phyloP scores from a whole-genome alignment of 2,888 invertebrate species.

The Stenolophus ochropezus region DNA sequence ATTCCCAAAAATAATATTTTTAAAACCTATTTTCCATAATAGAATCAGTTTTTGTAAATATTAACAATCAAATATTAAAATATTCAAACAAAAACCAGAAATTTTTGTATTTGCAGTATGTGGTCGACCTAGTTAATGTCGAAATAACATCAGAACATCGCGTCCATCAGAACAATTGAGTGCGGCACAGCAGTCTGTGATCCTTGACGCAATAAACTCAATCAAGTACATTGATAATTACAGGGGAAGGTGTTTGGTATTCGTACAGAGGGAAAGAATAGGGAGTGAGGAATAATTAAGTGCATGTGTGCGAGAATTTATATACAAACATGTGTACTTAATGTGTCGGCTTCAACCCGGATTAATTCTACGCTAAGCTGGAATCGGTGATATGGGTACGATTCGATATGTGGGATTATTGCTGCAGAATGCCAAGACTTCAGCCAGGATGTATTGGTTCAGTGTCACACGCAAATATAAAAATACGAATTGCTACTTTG shows the following conservation, averaged over 20 bases:
- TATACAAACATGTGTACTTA: slow-evolving; percentile 48
- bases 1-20: too few species aligned
- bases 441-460: too few species aligned
- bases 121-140: neutral
- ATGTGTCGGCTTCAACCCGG: slow-evolving; percentile 23
- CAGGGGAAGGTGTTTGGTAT: slow-evolving; percentile 5
- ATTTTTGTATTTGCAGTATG: too few species aligned
- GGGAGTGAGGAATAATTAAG: slow-evolving; percentile 33
- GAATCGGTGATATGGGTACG: slow-evolving; percentile 8
- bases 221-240: slow-evolving; percentile 29
- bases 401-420: neutral
- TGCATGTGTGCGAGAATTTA: slow-evolving; percentile 48
- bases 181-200: slow-evolving; percentile 14
- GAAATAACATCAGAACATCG: neutral
- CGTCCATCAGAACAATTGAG: neutral
- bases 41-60: too few species aligned
- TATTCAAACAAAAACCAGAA: too few species aligned
- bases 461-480: neutral
- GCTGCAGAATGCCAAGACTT: neutral
- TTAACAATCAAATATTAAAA: too few species aligned
- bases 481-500: too few species aligned
- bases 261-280: slow-evolving; percentile 6
- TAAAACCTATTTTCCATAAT: too few species aligned
- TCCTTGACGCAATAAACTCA: slow-evolving; percentile 21
- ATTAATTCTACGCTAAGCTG: slow-evolving; percentile 18